Conservation (phyloP, 2,113 vertebrate genomes). For the Sceloporus undulatus region DNA sequence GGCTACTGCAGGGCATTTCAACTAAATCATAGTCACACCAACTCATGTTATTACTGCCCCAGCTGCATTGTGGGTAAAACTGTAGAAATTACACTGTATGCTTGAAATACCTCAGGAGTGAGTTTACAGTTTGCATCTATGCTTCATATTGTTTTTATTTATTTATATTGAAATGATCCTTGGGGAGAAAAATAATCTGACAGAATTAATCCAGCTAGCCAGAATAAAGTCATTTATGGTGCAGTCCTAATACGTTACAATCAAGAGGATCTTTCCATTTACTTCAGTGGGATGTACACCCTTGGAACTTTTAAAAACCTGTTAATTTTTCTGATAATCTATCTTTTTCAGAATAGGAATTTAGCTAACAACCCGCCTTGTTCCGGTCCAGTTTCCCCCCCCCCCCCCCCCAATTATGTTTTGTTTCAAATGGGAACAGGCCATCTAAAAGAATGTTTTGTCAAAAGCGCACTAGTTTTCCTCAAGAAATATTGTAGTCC, state of each 20-base stretch:
- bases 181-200: background rate
- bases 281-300: slow-evolving; percentile 9
- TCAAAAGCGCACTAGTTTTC: background rate
- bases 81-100: slow-evolving; percentile 62
- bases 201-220: slow-evolving; percentile 3
- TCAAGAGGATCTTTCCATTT: slow-evolving; percentile 8
- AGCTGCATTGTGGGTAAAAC: slow-evolving; percentile 50
- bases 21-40: slow-evolving; percentile 26
- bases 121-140: slow-evolving; percentile 73
- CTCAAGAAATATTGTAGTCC: slow-evolving; percentile 12
- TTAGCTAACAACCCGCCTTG: background rate
- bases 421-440: background rate
- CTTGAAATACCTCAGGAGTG: slow-evolving; percentile 81
- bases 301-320: slow-evolving; percentile 33
- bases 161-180: slow-evolving; percentile 69
- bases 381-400: slow-evolving; percentile 22
- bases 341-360: slow-evolving; percentile 40
- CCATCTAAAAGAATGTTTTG: slow-evolving; percentile 1
- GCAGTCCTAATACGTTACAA: slow-evolving; percentile 1
- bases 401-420: background rate
- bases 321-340: background rate
- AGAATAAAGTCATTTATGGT: slow-evolving; percentile 21
- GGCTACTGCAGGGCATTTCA: slow-evolving; percentile 48
- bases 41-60: slow-evolving; percentile 54
- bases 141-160: slow-evolving; percentile 73